Percentiles rank a stretch among this genome's conserved stretches.
phyloP scores from a whole-genome alignment of 2,797 vertebrate species.

The Prionace glauca region DNA sequence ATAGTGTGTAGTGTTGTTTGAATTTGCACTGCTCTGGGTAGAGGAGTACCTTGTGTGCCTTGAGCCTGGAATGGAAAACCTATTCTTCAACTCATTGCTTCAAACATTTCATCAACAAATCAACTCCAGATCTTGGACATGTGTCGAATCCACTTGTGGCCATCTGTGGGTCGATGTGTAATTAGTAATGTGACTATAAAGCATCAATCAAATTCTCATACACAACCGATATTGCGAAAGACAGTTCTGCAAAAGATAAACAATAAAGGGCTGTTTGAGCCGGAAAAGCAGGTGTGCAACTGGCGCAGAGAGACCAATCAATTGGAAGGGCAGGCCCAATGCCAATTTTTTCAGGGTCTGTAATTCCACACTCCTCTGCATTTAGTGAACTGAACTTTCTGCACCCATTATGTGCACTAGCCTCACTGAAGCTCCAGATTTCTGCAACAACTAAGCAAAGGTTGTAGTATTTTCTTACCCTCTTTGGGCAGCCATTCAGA shows the following conservation, averaged over 20 bases:
- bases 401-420: background rate
- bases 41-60: background rate
- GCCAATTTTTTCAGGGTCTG: background rate
- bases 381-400: background rate
- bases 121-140: constrained; percentile 31
- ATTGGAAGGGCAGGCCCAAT: background rate
- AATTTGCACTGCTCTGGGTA: background rate
- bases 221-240: background rate
- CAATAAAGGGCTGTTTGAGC: constrained; percentile 14
- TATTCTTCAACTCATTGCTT: background rate
- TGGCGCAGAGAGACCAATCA: constrained; percentile 32
- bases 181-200: background rate
- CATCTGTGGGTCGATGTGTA: constrained; percentile 10
- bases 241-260: constrained; percentile 31
- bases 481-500: background rate
- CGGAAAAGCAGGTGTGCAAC: constrained; percentile 29
- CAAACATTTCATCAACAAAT: constrained; percentile 17
- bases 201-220: constrained; percentile 10
- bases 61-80: background rate
- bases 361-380: background rate
- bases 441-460: background rate
- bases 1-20: background rate
- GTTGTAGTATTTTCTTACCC: background rate
- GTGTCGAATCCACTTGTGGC: constrained; percentile 17
- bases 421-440: background rate